These are phyloP conservation scores for Drosophila pseudoananassae DNA, from an alignment of 1,140 invertebrate genomes.

Conservation along the genomic window DNA sequence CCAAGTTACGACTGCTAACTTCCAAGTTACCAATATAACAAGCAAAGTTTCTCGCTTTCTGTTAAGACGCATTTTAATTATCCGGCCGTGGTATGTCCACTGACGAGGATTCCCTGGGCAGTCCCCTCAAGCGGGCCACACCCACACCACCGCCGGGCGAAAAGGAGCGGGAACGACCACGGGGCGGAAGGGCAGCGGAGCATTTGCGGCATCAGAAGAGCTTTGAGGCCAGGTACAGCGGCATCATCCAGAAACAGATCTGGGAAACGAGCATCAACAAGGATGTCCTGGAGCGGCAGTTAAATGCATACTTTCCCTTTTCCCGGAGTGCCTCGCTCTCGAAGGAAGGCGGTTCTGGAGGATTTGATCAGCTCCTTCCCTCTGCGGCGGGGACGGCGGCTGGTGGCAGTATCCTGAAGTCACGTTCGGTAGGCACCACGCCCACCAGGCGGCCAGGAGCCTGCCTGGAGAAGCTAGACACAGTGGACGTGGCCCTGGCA, in stretches of 20 bases:
- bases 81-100: conserved; percentile 68
- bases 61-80: conserved; percentile 56
- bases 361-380: conserved; percentile 35
- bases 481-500: conserved; percentile 49
- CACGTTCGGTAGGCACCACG: conserved; percentile 56
- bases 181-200: conserved; percentile 37
- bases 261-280: conserved; percentile 80
- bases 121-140: conserved; percentile 57
- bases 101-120: conserved; percentile 65
- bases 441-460: conserved; percentile 45
- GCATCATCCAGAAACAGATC: conserved; percentile 76
- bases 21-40: conserved; percentile 27
- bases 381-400: neutral
- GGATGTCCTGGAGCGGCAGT: conserved; percentile 69
- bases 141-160: conserved; percentile 42
- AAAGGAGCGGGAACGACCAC: conserved; percentile 25
- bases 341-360: conserved; percentile 42
- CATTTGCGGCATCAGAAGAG: conserved; percentile 72
- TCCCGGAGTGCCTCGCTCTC: conserved; percentile 60
- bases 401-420: conserved; percentile 3
- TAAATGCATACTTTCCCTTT: conserved; percentile 77
- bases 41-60: conserved; percentile 50
- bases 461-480: conserved; percentile 59
- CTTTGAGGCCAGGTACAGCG: conserved; percentile 76
- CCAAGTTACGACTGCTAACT: neutral